Percentiles rank a stretch among this genome's conserved stretches.
These are phyloP conservation scores for Atractosteus spatula DNA, from an alignment of 2,113 vertebrate genomes.

Conservation along the genomic window DNA sequence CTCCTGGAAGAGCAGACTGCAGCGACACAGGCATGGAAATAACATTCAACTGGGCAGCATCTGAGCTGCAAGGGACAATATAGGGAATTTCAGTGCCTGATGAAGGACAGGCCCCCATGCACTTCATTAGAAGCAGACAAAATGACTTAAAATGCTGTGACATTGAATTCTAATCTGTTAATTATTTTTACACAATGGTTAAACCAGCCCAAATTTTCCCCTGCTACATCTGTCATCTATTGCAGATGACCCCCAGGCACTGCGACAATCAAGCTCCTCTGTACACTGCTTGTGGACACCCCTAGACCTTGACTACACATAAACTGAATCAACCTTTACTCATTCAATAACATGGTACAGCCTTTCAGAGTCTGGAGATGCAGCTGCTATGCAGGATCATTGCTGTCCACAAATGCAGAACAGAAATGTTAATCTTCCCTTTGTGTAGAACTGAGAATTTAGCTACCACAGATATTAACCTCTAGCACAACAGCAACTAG, in stretches of 20 bases:
- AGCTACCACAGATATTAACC: no score
- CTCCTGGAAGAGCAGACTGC: no score
- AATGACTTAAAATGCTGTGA: constrained; percentile 64
- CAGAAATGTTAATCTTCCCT: no score
- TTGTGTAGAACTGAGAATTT: no score
- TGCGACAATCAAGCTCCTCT: constrained; percentile 22
- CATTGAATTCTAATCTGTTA: constrained; percentile 65
- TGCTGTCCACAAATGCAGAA: no score
- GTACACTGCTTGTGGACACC: no score
- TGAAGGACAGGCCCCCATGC: constrained; percentile 48
- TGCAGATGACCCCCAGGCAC: constrained; percentile 21
- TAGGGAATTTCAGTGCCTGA: constrained; percentile 33
- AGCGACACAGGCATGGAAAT: constrained; percentile 23
- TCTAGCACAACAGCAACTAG: no score
- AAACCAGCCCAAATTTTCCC: constrained; percentile 6
- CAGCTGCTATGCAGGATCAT: no score
- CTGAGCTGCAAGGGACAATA: constrained; percentile 60
- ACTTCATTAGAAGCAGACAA: constrained; percentile 57
- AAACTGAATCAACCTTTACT: no score
- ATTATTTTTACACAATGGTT: constrained; percentile 14
- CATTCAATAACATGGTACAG: no score
- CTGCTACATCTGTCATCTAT: constrained; percentile 14
- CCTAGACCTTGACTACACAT: no score
- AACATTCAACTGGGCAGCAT: constrained; percentile 45
- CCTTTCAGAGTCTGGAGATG: no score